These are phyloP conservation scores for Hoplostethus mediterraneus DNA, from an alignment of 2,797 vertebrate species.

Conservation along the genomic window DNA sequence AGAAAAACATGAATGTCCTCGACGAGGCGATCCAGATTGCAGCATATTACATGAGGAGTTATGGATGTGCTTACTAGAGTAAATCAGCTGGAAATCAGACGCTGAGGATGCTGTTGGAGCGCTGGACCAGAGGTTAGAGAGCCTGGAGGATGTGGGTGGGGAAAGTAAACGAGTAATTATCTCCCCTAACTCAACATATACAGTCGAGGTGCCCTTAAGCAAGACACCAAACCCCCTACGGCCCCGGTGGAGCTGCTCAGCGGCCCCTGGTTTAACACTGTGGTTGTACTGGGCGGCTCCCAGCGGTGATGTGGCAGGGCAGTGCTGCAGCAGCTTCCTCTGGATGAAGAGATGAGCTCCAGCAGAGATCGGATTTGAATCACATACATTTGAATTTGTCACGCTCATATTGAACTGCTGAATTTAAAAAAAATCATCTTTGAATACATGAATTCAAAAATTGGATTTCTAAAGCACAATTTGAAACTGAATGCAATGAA, in stretches of 20 bases:
- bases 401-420: slow-evolving; percentile 40
- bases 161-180: slow-evolving; percentile 28
- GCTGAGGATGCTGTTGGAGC: neutral
- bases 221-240: neutral
- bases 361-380: slow-evolving; percentile 56
- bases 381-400: slow-evolving; percentile 61
- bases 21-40: too few relatives aligned
- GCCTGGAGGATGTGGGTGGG: slow-evolving; percentile 6
- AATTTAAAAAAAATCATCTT: slow-evolving; percentile 16
- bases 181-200: neutral
- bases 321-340: slow-evolving; percentile 33
- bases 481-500: slow-evolving; percentile 15
- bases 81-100: slow-evolving; percentile 5
- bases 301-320: slow-evolving; percentile 30
- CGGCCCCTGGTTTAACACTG: slow-evolving; percentile 17
- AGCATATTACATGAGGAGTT: too few relatives aligned
- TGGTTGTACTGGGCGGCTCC: slow-evolving; percentile 21
- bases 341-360: slow-evolving; percentile 54
- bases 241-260: slow-evolving; percentile 26
- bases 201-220: neutral
- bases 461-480: slow-evolving; percentile 29
- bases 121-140: neutral
- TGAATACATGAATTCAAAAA: slow-evolving; percentile 53
- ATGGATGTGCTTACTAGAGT: neutral
- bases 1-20: too few relatives aligned